A percentile compares a stretch with the other conserved stretches of the same genome.
phyloP scores from a whole-genome alignment of 2,797 vertebrate genomes.

The Hippocampus kuda region DNA sequence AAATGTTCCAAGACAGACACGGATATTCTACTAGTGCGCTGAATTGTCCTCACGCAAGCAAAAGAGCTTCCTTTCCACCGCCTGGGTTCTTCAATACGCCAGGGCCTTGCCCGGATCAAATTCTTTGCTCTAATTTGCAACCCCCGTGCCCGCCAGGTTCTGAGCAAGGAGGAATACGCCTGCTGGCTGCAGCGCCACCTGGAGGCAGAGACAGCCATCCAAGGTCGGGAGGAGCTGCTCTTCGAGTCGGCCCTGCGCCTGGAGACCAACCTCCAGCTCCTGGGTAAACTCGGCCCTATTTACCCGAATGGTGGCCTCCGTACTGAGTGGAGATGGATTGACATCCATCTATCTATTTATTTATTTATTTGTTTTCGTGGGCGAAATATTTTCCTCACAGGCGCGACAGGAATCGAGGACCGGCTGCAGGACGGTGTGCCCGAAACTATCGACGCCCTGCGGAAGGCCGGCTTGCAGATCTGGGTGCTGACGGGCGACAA shows the following conservation, averaged over 20 bases:
- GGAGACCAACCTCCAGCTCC: constrained; percentile 88
- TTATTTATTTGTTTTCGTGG: too few relatives aligned
- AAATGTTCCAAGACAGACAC: too few relatives aligned
- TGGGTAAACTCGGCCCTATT: constrained; percentile 66
- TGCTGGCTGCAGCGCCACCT: constrained; percentile 86
- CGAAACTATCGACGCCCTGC: constrained; percentile 82
- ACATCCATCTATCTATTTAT: too few relatives aligned
- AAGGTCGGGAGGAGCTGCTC: constrained; percentile 85
- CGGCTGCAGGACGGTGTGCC: constrained; percentile 94
- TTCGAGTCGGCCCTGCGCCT: constrained; percentile 84
- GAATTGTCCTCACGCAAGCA: too few relatives aligned
- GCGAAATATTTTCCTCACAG: constrained; percentile 49
- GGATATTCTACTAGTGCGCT: too few relatives aligned
- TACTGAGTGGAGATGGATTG: too few relatives aligned
- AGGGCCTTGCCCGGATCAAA: neutral
- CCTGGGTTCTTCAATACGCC: neutral
- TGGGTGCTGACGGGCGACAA: constrained; percentile 99
- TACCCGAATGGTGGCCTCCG: too few relatives aligned
- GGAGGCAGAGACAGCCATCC: constrained; percentile 85
- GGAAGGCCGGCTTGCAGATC: constrained; percentile 87
- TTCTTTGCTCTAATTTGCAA: neutral
- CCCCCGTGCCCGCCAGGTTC: constrained; percentile 59
- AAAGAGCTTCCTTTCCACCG: too few relatives aligned
- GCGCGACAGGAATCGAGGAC: constrained; percentile 93
- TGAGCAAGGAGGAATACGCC: constrained; percentile 87